Evolutionary conservation across 2,888 invertebrate species (phyloP), one percentile per base, ranked within the genome.

Genomic region (Ischnus inquisitorius): DNA sequence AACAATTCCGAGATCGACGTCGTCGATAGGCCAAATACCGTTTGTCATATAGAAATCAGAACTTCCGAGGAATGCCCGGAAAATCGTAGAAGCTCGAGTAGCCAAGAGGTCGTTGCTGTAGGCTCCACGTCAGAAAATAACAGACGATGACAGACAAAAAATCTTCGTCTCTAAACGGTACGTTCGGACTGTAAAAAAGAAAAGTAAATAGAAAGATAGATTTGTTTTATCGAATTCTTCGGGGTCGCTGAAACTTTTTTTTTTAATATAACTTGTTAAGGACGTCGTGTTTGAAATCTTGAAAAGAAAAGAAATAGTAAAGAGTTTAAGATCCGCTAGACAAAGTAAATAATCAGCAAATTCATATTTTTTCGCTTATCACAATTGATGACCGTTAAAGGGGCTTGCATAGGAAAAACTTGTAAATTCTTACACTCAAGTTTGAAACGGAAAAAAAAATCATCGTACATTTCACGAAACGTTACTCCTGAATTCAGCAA

Each of bases 41-140:
- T 93, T 88, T 93, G 92, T 80, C 93, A 93, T 80, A 92, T 93
- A 83, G 88, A 92, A 79, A 93, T 93, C 69, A 90, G 92, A 78
- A 89, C 93, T 51, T 89, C 92, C 6, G 86, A 90, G 43, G 87
- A 88, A 28, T 86, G 82, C 22, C 57, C 85, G 48, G 84, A 87
- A 77, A 88, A 65, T 82, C 86, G 88, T 19, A 87, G 83, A 64
- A 88, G 84, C 25, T 86, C 89, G 34, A 77, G 85, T 4, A 3
- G 86, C 1, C 82, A 88, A 12, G 54, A 82, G 65, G 81, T 86
- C 54, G 80, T 88, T 8, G 68, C 84, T 0, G 77, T 88, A 62
- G 84, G 85, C 22, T 54, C 88, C 8, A 34, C 85, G 1, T 67
- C 74, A 57, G 71, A 88, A 22, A 74, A 83, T 28, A 87, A 85